Evolutionary conservation across 2,888 invertebrate species (phyloP).

Genomic region (Microplitis deprimator): DNA sequence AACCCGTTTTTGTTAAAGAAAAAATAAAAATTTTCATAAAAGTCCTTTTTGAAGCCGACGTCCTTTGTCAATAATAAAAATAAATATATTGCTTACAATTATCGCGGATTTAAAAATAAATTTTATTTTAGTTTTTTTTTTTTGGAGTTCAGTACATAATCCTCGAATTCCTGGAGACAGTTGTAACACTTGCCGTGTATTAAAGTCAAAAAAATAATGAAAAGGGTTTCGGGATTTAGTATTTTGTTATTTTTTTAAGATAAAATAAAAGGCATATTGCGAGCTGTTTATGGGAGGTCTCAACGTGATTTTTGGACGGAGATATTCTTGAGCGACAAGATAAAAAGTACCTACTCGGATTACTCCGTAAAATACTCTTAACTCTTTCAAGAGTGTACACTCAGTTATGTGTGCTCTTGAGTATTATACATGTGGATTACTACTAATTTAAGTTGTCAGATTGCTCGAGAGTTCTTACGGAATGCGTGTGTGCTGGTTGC

Average conservation of each 20-base stretch:
- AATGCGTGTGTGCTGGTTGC: neutral
- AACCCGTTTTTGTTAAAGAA: too few relatives aligned
- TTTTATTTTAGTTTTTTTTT: too few relatives aligned
- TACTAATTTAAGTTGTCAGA: slow-evolving; percentile 24
- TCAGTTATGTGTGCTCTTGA: slow-evolving; percentile 2
- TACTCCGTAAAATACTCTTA: slow-evolving; percentile 19
- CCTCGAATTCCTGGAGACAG: neutral
- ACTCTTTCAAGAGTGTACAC: neutral
- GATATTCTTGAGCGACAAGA: slow-evolving; percentile 17
- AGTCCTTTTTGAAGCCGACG: too few relatives aligned
- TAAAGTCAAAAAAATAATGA: neutral
- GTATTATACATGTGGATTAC: slow-evolving; percentile 27
- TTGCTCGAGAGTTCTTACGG: slow-evolving; percentile 7
- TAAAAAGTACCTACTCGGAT: slow-evolving; percentile 28
- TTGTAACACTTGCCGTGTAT: slow-evolving; percentile 2
- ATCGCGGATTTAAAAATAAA: too few relatives aligned
- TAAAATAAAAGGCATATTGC: slow-evolving; percentile 25
- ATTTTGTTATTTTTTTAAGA: slow-evolving; percentile 16
- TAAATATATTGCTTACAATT: too few relatives aligned
- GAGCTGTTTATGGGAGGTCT: slow-evolving; percentile 33
- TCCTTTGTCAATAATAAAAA: too few relatives aligned
- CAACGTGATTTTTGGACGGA: slow-evolving; percentile 19
- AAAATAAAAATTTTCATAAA: too few relatives aligned
- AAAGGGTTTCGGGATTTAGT: neutral
- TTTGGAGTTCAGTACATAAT: too few relatives aligned